Percentiles rank a stretch among this genome's conserved stretches.
phyloP scores from a whole-genome alignment of 2,888 invertebrate genomes.

The Branchipolynoe longqiensis region DNA sequence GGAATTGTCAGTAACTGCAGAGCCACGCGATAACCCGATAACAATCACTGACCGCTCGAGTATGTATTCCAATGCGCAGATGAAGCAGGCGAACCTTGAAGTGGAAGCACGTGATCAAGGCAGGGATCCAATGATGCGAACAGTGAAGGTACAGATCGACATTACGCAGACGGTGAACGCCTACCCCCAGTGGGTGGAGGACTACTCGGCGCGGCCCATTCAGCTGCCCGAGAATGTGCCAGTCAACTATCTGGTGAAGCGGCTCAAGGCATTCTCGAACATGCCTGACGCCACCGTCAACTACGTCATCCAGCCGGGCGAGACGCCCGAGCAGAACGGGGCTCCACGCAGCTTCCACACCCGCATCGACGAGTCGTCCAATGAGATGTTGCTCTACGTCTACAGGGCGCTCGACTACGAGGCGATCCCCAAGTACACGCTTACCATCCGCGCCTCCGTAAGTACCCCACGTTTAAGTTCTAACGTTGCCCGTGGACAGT shows the following conservation, averaged over 20 bases:
- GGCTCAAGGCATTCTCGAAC: slow-evolving; percentile 64
- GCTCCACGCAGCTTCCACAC: slow-evolving; percentile 66
- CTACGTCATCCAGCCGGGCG: slow-evolving; percentile 68
- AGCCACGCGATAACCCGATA: too few species aligned
- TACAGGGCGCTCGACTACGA: slow-evolving; percentile 70
- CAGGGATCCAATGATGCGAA: slow-evolving; percentile 95
- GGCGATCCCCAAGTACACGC: slow-evolving; percentile 66
- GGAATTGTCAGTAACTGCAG: too few species aligned
- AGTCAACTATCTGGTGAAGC: slow-evolving; percentile 66
- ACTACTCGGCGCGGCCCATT: slow-evolving; percentile 65
- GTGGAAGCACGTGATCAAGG: slow-evolving; percentile 99
- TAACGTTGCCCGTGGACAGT: too few species aligned
- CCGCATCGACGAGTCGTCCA: slow-evolving; percentile 65
- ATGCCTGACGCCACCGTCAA: slow-evolving; percentile 63
- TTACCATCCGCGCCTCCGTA: slow-evolving; percentile 70
- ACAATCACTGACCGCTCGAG: too few species aligned
- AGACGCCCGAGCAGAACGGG: slow-evolving; percentile 69
- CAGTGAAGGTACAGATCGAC: slow-evolving; percentile 98
- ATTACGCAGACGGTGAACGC: slow-evolving; percentile 86
- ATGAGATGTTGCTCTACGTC: slow-evolving; percentile 69
- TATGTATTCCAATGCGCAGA: slow-evolving; percentile 61
- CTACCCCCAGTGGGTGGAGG: slow-evolving; percentile 69
- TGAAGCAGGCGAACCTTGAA: slow-evolving; percentile 85
- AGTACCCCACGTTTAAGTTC: too few species aligned
- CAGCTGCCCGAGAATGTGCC: slow-evolving; percentile 67